These are phyloP conservation scores for Phyllostomus hastatus DNA, from an alignment of 2,113 vertebrate genomes.

Conservation along the genomic window DNA sequence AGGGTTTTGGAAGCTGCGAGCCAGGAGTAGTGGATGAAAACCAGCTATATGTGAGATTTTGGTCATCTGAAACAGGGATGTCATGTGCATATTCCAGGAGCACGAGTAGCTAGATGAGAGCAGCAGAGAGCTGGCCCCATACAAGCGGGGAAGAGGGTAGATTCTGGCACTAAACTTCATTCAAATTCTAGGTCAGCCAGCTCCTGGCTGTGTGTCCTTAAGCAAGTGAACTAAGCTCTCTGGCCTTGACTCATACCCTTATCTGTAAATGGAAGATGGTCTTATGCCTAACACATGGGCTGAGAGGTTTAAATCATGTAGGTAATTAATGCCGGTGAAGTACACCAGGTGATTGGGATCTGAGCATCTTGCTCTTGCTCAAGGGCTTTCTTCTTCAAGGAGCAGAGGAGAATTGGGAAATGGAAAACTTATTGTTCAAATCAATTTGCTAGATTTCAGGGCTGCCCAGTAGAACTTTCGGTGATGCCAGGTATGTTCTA, in stretches of 20 bases:
- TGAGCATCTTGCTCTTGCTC: not conserved
- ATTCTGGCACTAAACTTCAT: too few relatives aligned
- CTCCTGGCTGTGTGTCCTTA: not conserved
- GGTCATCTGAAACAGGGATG: not conserved
- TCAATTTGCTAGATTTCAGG: not conserved
- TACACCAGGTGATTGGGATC: not conserved
- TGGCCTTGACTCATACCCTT: not conserved
- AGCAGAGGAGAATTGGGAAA: not conserved
- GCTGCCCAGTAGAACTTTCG: not conserved
- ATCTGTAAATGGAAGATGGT: not conserved
- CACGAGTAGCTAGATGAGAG: not conserved
- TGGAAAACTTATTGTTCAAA: not conserved
- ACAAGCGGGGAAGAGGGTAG: not conserved
- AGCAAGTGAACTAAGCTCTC: not conserved
- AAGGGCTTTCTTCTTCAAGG: not conserved
- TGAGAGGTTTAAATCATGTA: not conserved
- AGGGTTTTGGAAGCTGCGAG: not conserved
- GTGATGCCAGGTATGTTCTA: not conserved
- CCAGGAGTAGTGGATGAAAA: not conserved
- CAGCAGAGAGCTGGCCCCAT: not conserved
- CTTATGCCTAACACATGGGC: not conserved
- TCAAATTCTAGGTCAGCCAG: not conserved
- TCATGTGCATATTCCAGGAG: not conserved
- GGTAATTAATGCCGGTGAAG: not conserved
- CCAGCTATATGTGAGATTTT: not conserved